Evolutionary conservation across 1,140 invertebrate genomes (phyloP).

Genomic region (Camponotus floridanus): DNA sequence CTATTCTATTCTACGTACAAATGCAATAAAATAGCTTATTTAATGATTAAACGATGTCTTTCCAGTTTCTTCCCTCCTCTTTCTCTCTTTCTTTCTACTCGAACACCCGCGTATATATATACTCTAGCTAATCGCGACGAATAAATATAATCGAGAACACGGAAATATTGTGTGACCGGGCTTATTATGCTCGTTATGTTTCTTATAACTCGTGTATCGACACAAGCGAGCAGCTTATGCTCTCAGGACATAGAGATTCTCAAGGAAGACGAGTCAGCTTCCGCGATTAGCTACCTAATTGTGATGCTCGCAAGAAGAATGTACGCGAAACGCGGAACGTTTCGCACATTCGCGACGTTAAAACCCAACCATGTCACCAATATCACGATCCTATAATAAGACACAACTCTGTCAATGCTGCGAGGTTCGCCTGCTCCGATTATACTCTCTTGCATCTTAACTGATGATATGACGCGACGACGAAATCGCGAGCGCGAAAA

Average conservation of each 20-base stretch:
- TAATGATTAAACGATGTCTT: conserved; percentile 33
- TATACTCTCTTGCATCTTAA: background rate
- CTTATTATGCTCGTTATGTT: conserved; percentile 25
- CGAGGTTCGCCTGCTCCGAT: background rate
- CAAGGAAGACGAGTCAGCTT: conserved; percentile 50
- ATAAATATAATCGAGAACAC: conserved; percentile 41
- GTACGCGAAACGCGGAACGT: conserved; percentile 1
- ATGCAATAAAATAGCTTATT: conserved; percentile 51
- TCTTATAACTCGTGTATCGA: conserved; percentile 19
- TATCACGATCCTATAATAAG: background rate
- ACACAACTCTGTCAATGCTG: conserved; percentile 7
- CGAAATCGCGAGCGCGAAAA: conserved; percentile 24
- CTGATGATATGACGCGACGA: background rate
- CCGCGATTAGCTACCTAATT: conserved; percentile 28
- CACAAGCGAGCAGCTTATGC: background rate
- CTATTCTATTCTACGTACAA: conserved; percentile 57
- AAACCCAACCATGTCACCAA: conserved; percentile 9
- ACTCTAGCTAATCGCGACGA: conserved; percentile 23
- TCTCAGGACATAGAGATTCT: background rate
- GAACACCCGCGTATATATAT: conserved; percentile 8
- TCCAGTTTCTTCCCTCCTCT: conserved; percentile 19
- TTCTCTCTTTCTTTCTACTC: conserved; percentile 30
- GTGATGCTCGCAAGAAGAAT: conserved; percentile 9
- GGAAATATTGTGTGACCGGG: conserved; percentile 17
- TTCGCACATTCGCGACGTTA: background rate